A percentile compares a stretch with the other conserved stretches of the same genome.
Evolutionary conservation across 2,888 invertebrate genomes (phyloP).

Genomic region (Antheraea assamensis): DNA sequence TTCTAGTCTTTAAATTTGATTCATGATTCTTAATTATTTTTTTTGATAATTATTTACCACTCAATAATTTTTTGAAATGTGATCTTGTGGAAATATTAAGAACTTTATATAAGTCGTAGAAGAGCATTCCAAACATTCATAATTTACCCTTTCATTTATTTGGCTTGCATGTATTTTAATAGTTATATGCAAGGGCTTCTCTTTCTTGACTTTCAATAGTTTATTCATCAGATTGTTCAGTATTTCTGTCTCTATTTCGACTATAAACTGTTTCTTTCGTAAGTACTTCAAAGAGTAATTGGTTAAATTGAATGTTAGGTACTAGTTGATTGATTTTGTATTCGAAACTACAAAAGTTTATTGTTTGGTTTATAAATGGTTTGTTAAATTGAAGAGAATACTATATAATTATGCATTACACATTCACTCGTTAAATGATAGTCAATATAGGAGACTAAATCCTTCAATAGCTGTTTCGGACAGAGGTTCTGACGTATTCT

Average conservation of each 20-base stretch:
- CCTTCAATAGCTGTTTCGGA: background rate
- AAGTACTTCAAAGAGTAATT: background rate
- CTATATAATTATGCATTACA: background rate
- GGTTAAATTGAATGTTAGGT: background rate
- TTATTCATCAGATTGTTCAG: conserved; percentile 85
- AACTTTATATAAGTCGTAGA: background rate
- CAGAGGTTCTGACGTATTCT: conserved; percentile 35
- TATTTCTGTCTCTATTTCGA: conserved; percentile 21
- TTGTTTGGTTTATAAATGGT: background rate
- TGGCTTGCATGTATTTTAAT: conserved; percentile 70
- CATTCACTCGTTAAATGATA: background rate
- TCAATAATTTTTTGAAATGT: too few species aligned
- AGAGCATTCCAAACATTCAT: conserved; percentile 75
- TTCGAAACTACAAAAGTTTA: background rate
- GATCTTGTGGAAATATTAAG: background rate
- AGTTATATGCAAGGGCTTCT: conserved; percentile 73
- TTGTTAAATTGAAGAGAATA: background rate
- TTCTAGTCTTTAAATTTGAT: background rate
- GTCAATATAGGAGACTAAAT: background rate
- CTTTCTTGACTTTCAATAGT: conserved; percentile 82
- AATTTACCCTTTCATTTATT: conserved; percentile 80
- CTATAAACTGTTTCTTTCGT: background rate
- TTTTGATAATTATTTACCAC: too few species aligned
- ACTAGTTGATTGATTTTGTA: background rate
- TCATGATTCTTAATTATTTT: background rate